phyloP scores from a whole-genome alignment of 1,140 invertebrate species.

The Carcinoscorpius rotundicauda region DNA sequence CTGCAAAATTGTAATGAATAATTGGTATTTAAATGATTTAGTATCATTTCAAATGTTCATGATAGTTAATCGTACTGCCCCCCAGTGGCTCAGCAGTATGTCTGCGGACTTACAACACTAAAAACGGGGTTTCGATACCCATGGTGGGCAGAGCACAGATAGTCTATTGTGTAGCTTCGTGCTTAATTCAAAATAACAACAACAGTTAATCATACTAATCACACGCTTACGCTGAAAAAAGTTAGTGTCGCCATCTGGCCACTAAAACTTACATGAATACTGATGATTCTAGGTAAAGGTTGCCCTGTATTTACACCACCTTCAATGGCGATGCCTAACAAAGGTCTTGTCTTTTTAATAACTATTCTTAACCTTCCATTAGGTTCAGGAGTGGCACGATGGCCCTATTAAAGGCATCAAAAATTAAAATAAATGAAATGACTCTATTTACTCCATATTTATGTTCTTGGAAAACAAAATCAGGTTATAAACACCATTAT shows the following conservation, averaged over 20 bases:
- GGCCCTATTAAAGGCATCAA: background rate
- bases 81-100: too few relatives aligned
- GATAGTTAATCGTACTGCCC: too few relatives aligned
- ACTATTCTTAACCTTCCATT: slow-evolving; percentile 69
- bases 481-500: slow-evolving; percentile 1
- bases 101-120: too few relatives aligned
- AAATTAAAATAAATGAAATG: background rate
- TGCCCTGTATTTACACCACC: slow-evolving; percentile 90
- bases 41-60: too few relatives aligned
- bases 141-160: too few relatives aligned
- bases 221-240: background rate
- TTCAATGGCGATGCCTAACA: slow-evolving; percentile 91
- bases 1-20: too few relatives aligned
- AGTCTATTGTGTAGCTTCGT: too few relatives aligned
- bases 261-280: slow-evolving; percentile 68
- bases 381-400: slow-evolving; percentile 56
- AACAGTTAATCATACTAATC: background rate
- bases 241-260: background rate
- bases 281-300: slow-evolving; percentile 84
- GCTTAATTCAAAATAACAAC: too few relatives aligned
- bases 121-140: too few relatives aligned
- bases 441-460: background rate
- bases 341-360: slow-evolving; percentile 68
- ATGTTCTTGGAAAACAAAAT: background rate
- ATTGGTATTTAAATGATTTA: too few relatives aligned